Base-by-base conservation (phyloP, 1,140 invertebrate species). In the Monomorium pharaonis region DNA sequence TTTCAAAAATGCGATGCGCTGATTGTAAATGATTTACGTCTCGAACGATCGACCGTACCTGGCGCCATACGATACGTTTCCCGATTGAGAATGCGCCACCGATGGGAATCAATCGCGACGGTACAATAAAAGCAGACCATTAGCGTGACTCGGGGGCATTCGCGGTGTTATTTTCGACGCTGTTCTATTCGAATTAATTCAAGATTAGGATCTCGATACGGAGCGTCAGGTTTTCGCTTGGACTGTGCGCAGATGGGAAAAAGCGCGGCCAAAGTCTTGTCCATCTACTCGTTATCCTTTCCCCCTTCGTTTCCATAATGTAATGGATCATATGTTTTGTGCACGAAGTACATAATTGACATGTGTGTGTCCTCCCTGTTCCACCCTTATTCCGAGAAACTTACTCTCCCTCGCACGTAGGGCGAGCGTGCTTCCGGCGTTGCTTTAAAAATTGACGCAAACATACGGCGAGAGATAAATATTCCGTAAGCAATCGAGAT, bases 251-350 rank as follows among this genome's bases (percentile, higher is more conserved):
- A 14, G 1, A 6, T 10, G 54, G 9, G 12, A 70, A 78, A 33
- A 58, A 60, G 27, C 27, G n/a, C 60, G 60, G 18, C 76, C 27
- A 62, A 54, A 10, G 14, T 81, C 24, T 14, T 14, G 16, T 21
- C n/a, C 24, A 30, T 24, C 21, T 3, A 65, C n/a, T n/a, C 30
- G 44, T 14, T 72, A 47, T 58, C 14, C 37, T 72, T n/a, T 83
- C 67, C 67, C 78, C 78, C 44, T n/a, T 74, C 78, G 67, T 83
- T 83, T 75, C 24, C 49, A 76, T 70, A 65, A 77, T 21, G 69
- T 75, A 51, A 86, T 85, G 65, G 18, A 49, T 37, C 63, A 76
- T 72, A 67, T 63, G 58, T 69, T 78, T 85, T 56, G 44, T 18
- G 18, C 58, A 12, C 7, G 37, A 76, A 63, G 24, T 77, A 69